Percentiles rank a stretch among this genome's conserved stretches.
Evolutionary conservation across 2,113 vertebrate species (phyloP).

Genomic region (Siniperca knerii): DNA sequence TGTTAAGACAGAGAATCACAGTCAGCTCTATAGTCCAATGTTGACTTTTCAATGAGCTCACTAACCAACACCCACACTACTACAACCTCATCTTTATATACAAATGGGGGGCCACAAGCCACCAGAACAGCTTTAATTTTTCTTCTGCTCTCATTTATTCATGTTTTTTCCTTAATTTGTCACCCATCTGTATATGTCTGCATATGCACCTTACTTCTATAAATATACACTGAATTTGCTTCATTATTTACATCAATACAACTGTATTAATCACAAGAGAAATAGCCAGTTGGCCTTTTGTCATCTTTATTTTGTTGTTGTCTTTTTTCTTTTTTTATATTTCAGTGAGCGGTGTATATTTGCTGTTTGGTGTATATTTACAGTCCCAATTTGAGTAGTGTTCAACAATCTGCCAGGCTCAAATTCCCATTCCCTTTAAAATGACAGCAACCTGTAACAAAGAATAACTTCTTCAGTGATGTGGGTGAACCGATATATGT

Average conservation of each 20-base stretch:
- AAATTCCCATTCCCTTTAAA: constrained; percentile 20
- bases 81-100: neutral
- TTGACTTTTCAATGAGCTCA: neutral
- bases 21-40: neutral
- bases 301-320: neutral
- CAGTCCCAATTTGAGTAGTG: neutral
- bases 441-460: constrained; percentile 19
- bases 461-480: constrained; percentile 1
- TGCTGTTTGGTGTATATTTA: neutral
- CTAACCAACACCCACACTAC: constrained; percentile 6
- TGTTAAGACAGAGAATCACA: neutral
- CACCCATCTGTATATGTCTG: neutral
- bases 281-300: neutral
- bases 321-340: neutral
- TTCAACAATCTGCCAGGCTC: constrained; percentile 12
- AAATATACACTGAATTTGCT: neutral
- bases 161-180: neutral
- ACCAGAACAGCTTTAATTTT: neutral
- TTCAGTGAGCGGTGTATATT: neutral
- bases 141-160: neutral
- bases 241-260: neutral
- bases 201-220: neutral
- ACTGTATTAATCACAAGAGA: neutral
- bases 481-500: neutral
- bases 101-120: neutral